These are phyloP conservation scores for Agonum fuliginosum DNA, from an alignment of 2,888 invertebrate genomes.

Conservation along the genomic window DNA sequence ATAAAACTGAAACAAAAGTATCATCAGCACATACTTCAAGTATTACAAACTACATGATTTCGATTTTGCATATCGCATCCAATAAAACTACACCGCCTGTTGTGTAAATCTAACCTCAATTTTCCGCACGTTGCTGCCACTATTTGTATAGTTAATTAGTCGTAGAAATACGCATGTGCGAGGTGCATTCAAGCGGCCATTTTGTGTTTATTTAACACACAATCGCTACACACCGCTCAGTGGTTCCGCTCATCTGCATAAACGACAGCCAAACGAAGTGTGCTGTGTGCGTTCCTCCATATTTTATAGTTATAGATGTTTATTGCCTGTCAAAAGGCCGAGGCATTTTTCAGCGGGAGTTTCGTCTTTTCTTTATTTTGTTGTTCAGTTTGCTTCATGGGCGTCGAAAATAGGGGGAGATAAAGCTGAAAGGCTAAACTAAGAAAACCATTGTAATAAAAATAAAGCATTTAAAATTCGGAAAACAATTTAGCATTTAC, in stretches of 20 bases:
- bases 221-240: constrained; percentile 16
- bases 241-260: constrained; percentile 41
- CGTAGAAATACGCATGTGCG: constrained; percentile 19
- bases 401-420: background rate
- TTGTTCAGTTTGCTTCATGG: too few species aligned
- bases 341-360: constrained; percentile 25
- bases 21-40: too few species aligned
- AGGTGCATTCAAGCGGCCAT: constrained; percentile 24
- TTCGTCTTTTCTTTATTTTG: background rate
- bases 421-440: background rate
- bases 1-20: too few species aligned
- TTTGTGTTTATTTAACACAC: constrained; percentile 20
- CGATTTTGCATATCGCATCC: too few species aligned
- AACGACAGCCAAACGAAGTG: constrained; percentile 30
- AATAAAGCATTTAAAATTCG: too few species aligned
- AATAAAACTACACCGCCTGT: constrained; percentile 4
- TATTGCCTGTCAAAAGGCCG: constrained; percentile 50
- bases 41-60: too few species aligned
- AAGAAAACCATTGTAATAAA: too few species aligned
- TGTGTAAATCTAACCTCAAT: constrained; percentile 7
- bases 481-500: too few species aligned
- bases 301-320: constrained; percentile 56
- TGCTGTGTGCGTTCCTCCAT: constrained; percentile 16
- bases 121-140: constrained; percentile 26
- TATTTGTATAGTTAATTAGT: constrained; percentile 44